Base-by-base conservation (phyloP, 2,113 vertebrate species). In the Gallinago jamesoni region DNA sequence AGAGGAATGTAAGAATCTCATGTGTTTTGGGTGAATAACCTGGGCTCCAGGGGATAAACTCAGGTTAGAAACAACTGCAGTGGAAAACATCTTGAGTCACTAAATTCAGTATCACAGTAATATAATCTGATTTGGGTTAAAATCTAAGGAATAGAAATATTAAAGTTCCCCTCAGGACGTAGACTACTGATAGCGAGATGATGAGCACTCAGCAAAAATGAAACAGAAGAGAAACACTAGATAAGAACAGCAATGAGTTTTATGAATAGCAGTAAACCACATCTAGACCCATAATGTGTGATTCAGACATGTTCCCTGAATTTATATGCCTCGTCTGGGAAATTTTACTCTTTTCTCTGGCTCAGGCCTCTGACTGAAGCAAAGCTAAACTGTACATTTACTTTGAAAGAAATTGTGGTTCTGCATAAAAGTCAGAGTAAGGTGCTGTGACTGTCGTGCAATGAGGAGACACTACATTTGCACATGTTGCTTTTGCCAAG, bases 51-150 rank as follows among this genome's bases (percentile, higher is more conserved):
- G 57, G 12, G 35, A 22, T 53, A 56, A 52, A 41, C 13, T 55
- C 19, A 56, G 12, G 28, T 67, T n/a, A 82, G 79, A 89, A 89
- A 37, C 33, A 72, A 53, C 33, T 35, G 60, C 33, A 92, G 72
- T 63, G 21, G 62, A 75, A 92, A 94, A 64, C 25, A 72, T 84
- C 47, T 87, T 60, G 43, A 96, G 52, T 82, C 62, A 68, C 57
- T 81, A 45, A 93, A 57, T 72, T 82, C 39, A 68, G 10, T 60
- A 45, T 45, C 48, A 31, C 2, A 68, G 62, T 24, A 81, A 56
- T 64, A 60, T 56, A 91, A 96, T 75, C 84, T 89, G 84, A 86
- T 96, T 76, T 93, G 84, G 43, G 64, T 72, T 91, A 84, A 94
- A 96, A 89, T 82, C 93, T 89, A 79, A 95, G 57, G 62, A 81